These are phyloP conservation scores for Drosophila busckii DNA, from an alignment of 1,140 invertebrate species.

Conservation along the genomic window DNA sequence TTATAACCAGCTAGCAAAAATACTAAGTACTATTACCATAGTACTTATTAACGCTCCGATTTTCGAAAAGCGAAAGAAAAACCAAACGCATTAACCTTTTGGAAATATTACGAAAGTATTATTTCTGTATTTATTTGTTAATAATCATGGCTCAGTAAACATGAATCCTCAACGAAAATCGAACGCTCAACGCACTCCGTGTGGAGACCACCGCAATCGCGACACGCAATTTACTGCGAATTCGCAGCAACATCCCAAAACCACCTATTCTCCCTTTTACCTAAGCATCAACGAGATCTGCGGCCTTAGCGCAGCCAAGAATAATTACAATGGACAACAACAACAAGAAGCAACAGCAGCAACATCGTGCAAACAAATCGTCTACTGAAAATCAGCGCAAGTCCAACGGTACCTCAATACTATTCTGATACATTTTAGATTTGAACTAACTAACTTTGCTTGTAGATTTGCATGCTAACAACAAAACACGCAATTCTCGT, in stretches of 20 bases:
- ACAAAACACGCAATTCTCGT: slow-evolving; percentile 54
- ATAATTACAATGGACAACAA: slow-evolving; percentile 57
- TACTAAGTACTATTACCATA: slow-evolving; percentile 44
- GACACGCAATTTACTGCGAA: slow-evolving; percentile 63
- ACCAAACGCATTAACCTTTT: slow-evolving; percentile 36
- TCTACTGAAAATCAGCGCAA: slow-evolving; percentile 65
- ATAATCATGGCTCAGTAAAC: slow-evolving; percentile 87
- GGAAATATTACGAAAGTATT: slow-evolving; percentile 75
- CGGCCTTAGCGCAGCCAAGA: slow-evolving; percentile 31
- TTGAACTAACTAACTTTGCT: not conserved
- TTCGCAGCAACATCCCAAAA: slow-evolving; percentile 36
- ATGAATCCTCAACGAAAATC: slow-evolving; percentile 83
- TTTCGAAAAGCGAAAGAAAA: slow-evolving; percentile 33
- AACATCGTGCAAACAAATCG: slow-evolving; percentile 55
- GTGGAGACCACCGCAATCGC: slow-evolving; percentile 82
- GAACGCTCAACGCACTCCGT: slow-evolving; percentile 82
- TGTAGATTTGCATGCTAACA: slow-evolving; percentile 63
- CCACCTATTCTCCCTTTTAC: slow-evolving; percentile 11
- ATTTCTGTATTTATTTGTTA: slow-evolving; percentile 63
- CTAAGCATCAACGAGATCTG: slow-evolving; percentile 11
- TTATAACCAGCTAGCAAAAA: slow-evolving; percentile 18
- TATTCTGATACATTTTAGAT: not conserved
- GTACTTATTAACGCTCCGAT: slow-evolving; percentile 41
- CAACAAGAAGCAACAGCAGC: slow-evolving; percentile 64
- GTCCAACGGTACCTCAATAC: slow-evolving; percentile 53